phyloP scores from a whole-genome alignment of 2,888 invertebrate species.

The Listrodromus nycthemerus region DNA sequence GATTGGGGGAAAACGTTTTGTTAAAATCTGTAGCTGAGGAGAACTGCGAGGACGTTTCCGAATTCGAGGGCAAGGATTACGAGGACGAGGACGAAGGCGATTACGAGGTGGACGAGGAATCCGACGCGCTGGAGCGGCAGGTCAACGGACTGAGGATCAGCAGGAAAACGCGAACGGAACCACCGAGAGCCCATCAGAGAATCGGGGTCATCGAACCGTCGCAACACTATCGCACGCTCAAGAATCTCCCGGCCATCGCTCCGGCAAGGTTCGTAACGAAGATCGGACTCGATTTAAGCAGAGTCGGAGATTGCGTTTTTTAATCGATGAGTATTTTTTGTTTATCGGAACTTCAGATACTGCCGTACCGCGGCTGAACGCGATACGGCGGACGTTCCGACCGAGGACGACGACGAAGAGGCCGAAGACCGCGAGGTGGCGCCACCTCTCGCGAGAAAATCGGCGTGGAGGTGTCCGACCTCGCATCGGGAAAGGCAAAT shows the following conservation, averaged over 20 bases:
- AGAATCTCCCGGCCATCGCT: constrained; percentile 4
- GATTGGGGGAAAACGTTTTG: not conserved
- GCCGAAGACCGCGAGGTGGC: not conserved
- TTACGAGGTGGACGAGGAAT: constrained; percentile 77
- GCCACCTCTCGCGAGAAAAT: constrained; percentile 45
- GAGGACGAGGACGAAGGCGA: constrained; percentile 75
- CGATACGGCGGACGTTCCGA: constrained; percentile 20
- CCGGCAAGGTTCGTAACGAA: constrained; percentile 35
- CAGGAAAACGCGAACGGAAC: constrained; percentile 50
- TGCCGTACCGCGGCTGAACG: constrained; percentile 40
- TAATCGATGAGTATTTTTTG: not conserved
- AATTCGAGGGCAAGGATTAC: constrained; percentile 72
- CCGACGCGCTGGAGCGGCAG: constrained; percentile 64
- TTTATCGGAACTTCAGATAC: constrained; percentile 26
- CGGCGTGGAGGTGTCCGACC: constrained; percentile 19
- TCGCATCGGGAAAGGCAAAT: constrained; percentile 51
- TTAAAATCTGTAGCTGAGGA: constrained; percentile 34
- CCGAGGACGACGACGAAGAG: constrained; percentile 54
- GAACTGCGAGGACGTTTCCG: constrained; percentile 43
- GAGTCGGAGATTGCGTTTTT: not conserved
- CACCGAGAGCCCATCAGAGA: constrained; percentile 40
- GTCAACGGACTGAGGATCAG: constrained; percentile 37
- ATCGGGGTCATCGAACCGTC: constrained; percentile 15
- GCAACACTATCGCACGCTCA: constrained; percentile 42
- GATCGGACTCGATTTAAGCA: not conserved